Base-by-base conservation (phyloP, 2,888 invertebrate genomes). In the Drosophila acutilabella region DNA sequence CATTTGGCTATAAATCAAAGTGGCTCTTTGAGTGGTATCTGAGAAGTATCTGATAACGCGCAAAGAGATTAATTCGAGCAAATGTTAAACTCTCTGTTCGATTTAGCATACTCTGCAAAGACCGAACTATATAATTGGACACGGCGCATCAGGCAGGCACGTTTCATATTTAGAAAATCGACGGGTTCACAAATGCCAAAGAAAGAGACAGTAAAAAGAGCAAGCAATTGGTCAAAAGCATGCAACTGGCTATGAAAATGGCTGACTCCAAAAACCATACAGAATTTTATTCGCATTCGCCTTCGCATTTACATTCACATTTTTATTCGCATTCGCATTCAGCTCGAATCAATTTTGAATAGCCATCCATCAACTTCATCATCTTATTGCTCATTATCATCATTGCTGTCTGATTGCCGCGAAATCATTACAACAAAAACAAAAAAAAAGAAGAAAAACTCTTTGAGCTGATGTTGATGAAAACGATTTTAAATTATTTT, bases 401-500 rank as follows among this genome's bases (percentile, higher is more conserved):
- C 70, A 70, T 65, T 62, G 57, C 71, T 68, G 68, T 69, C 59
- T 80, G 81, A 82, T 88, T 88, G 77, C 77, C 76, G 71, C 67
- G 71, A 88, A 81, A 81, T 74, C 77, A 83, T 76, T 74, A 77
- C 44, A 53, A 59, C 67, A 59, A 44, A 23, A 62, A n/a, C n/a
- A n/a, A n/a, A n/a, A n/a, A n/a, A n/a, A n/a, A n/a, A n/a, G n/a
- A 50, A 38, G 20, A 41, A 64, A 64, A 79, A 84, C 76, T 82
- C 82, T 84, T 91, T 88, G 77, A 82, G 75, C 67, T 78, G 83
- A 74, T 82, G 88, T 85, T 90, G 91, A 90, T 90, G 91, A 90
- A 90, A 88, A 90, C 90, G 91, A 90, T 89, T 90, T 91, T 89
- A 91, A 91, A 90, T 91, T 90, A 88, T 87, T 89, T 90, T 84